Conservation (phyloP, 1,140 invertebrate genomes). For the Colletes latitarsis region DNA sequence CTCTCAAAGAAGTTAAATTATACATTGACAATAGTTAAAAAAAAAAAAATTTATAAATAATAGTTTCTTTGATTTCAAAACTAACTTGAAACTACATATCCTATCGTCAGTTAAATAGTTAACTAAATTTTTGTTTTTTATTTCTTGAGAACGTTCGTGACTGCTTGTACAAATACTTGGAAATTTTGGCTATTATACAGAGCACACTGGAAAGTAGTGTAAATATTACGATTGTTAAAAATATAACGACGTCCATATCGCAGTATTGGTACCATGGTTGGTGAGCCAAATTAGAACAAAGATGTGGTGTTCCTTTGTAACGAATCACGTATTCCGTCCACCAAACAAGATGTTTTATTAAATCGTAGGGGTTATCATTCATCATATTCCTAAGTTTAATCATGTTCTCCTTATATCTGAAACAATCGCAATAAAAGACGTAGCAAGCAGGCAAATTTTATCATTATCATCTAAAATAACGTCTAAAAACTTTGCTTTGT, state of each 20-base stretch:
- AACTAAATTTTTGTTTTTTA: too few relatives aligned
- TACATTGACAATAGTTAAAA: too few relatives aligned
- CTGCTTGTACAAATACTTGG: too few relatives aligned
- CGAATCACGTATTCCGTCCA: constrained; percentile 83
- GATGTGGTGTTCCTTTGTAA: constrained; percentile 79
- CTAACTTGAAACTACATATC: too few relatives aligned
- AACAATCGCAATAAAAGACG: neutral
- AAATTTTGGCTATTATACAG: too few relatives aligned
- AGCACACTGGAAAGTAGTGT: too few relatives aligned
- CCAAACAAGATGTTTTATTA: constrained; percentile 78
- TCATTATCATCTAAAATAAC: too few relatives aligned
- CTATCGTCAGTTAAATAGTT: too few relatives aligned
- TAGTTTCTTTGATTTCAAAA: too few relatives aligned
- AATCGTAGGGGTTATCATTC: constrained; percentile 76
- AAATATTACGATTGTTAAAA: constrained; percentile 34
- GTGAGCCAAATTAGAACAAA: constrained; percentile 71
- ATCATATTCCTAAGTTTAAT: constrained; percentile 58
- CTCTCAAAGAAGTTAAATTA: too few relatives aligned
- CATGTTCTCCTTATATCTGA: constrained; percentile 73
- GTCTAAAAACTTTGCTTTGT: too few relatives aligned
- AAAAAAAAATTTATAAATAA: too few relatives aligned
- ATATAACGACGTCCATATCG: constrained; percentile 68
- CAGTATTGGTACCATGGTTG: constrained; percentile 73
- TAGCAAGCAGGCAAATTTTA: neutral
- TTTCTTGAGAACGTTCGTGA: neutral